Evolutionary conservation across 2,888 invertebrate species (phyloP).

Genomic region (Bombylius major): DNA sequence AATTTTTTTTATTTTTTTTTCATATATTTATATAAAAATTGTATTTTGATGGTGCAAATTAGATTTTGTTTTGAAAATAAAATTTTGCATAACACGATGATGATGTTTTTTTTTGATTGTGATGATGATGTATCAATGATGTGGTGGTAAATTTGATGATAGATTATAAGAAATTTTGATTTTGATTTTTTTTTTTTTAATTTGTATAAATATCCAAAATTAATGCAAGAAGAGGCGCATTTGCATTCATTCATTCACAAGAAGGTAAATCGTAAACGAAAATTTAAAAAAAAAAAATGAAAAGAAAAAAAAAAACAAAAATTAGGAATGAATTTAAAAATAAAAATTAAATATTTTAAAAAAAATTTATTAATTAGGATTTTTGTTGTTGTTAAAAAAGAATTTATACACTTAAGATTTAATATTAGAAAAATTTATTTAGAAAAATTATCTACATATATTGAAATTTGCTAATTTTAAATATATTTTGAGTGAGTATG

Average conservation of each 20-base stretch:
- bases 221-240: constrained; percentile 6
- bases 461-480: too few relatives aligned
- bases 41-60: neutral
- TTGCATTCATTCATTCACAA: constrained; percentile 23
- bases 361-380: too few relatives aligned
- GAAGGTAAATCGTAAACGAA: constrained; percentile 14
- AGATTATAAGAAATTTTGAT: neutral
- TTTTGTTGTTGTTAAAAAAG: too few relatives aligned
- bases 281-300: constrained; percentile 19
- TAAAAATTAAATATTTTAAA: constrained; percentile 12
- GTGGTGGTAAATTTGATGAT: neutral
- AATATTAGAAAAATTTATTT: too few relatives aligned
- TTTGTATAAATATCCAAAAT: neutral
- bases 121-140: too few relatives aligned
- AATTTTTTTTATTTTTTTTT: neutral
- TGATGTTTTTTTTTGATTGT: neutral
- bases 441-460: too few relatives aligned
- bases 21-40: too few relatives aligned
- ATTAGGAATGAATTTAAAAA: constrained; percentile 13
- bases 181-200: neutral
- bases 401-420: too few relatives aligned
- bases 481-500: too few relatives aligned
- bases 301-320: constrained; percentile 18
- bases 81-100: neutral
- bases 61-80: too few relatives aligned